Conservation (phyloP, 1,140 invertebrate genomes). For the Caenorhabditis briggsae region DNA sequence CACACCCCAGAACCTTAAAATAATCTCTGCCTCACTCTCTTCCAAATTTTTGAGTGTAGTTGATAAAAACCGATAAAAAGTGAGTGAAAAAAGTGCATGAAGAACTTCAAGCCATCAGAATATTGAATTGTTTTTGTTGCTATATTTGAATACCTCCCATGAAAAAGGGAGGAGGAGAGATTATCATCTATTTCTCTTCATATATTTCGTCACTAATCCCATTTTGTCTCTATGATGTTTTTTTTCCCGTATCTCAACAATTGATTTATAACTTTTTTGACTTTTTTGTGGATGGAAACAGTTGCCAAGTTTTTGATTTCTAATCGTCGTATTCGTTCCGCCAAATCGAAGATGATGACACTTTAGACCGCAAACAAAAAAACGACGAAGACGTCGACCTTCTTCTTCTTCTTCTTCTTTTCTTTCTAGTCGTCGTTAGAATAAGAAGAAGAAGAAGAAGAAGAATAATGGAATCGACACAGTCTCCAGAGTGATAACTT, state of each 20-base stretch:
- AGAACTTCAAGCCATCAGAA: not conserved
- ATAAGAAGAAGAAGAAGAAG: not conserved
- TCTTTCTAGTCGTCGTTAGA: not conserved
- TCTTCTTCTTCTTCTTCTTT: slow-evolving; percentile 1
- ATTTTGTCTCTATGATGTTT: slow-evolving; percentile 35
- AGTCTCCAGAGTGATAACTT: slow-evolving; percentile 31
- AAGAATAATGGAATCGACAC: not conserved
- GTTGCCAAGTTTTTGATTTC: not conserved
- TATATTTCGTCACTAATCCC: slow-evolving; percentile 44
- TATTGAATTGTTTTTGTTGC: too few species aligned
- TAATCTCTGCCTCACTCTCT: not conserved
- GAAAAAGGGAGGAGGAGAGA: not conserved
- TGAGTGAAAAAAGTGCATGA: not conserved
- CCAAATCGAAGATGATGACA: slow-evolving; percentile 49
- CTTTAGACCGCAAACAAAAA: slow-evolving; percentile 38
- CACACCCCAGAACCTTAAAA: not conserved
- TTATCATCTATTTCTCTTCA: slow-evolving; percentile 11
- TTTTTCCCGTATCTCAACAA: not conserved
- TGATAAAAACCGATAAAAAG: not conserved
- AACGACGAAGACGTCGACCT: slow-evolving; percentile 20
- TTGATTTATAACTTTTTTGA: slow-evolving; percentile 13
- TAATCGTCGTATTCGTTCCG: slow-evolving; percentile 10
- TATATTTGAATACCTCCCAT: too few species aligned
- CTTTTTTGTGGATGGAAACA: not conserved
- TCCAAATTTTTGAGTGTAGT: not conserved